Conservation (phyloP, 2,888 invertebrate species). For the Drosophila incognita region DNA sequence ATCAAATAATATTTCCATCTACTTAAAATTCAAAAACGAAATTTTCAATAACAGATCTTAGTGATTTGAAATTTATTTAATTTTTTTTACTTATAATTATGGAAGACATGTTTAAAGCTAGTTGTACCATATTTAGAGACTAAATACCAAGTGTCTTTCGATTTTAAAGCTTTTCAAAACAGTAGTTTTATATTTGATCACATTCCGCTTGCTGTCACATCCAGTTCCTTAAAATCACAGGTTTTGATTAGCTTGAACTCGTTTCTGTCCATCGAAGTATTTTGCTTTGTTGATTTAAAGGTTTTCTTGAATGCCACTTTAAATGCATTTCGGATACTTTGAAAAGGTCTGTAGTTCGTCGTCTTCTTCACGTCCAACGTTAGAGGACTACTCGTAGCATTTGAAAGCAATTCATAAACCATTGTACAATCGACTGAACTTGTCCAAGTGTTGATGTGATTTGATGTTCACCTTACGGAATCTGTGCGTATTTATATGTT, state of each 20-base stretch:
- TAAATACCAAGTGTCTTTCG: background rate
- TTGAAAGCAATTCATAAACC: slow-evolving; percentile 72
- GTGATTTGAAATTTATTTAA: background rate
- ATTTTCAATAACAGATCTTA: background rate
- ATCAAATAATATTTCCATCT: background rate
- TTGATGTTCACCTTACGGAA: slow-evolving; percentile 59
- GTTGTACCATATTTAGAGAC: slow-evolving; percentile 2
- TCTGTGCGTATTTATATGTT: slow-evolving; percentile 69
- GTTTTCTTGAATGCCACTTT: slow-evolving; percentile 63
- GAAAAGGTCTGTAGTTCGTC: slow-evolving; percentile 50
- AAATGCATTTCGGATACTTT: slow-evolving; percentile 66
- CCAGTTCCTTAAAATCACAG: background rate
- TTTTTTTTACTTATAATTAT: background rate
- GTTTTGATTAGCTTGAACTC: slow-evolving; percentile 1
- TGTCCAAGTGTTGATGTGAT: slow-evolving; percentile 47
- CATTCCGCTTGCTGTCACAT: background rate
- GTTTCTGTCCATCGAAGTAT: slow-evolving; percentile 1
- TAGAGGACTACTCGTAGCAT: slow-evolving; percentile 29
- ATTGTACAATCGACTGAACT: slow-evolving; percentile 48
- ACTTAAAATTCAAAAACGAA: background rate
- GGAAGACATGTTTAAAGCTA: slow-evolving; percentile 7
- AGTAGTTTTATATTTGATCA: background rate
- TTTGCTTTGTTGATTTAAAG: slow-evolving; percentile 41
- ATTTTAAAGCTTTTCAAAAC: slow-evolving; percentile 7
- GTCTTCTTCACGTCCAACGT: slow-evolving; percentile 42